Percentiles rank a stretch among this genome's conserved stretches.
Conservation (phyloP, 2,888 invertebrate species). For the Cosmia trapezina region DNA sequence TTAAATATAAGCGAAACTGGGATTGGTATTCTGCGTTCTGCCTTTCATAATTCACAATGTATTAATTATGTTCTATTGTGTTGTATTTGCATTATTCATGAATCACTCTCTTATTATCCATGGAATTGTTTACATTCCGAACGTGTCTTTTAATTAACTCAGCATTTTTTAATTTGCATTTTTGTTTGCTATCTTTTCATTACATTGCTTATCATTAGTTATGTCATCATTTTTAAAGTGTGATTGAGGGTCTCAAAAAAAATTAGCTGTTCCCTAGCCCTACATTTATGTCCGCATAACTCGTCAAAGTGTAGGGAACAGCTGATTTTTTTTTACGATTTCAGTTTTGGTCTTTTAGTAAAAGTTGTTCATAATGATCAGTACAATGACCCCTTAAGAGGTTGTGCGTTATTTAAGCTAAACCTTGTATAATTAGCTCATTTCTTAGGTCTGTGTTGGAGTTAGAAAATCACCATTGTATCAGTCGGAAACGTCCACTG, state of each 20-base stretch:
- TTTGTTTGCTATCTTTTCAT: not conserved
- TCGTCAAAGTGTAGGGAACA: no score
- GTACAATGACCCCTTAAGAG: not conserved
- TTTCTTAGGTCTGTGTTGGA: not conserved
- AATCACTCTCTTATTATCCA: constrained; percentile 5
- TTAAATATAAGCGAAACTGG: constrained; percentile 28
- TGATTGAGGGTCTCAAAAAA: not conserved
- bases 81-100: constrained; percentile 20
- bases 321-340: no score
- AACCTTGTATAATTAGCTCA: not conserved
- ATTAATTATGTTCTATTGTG: constrained; percentile 49
- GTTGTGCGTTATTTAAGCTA: no score
- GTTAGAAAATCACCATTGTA: not conserved
- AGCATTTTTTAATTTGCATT: constrained; percentile 7
- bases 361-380: not conserved
- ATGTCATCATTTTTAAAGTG: constrained; percentile 17
- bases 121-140: constrained; percentile 45
- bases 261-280: no score
- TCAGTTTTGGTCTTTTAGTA: no score
- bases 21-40: constrained; percentile 1
- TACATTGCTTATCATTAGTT: constrained; percentile 8
- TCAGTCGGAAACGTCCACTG: constrained; percentile 1
- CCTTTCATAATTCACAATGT: constrained; percentile 30
- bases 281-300: no score
- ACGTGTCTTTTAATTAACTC: constrained; percentile 4